Conservation (phyloP, 2,797 vertebrate genomes). For the Phoebastria nigripes region DNA sequence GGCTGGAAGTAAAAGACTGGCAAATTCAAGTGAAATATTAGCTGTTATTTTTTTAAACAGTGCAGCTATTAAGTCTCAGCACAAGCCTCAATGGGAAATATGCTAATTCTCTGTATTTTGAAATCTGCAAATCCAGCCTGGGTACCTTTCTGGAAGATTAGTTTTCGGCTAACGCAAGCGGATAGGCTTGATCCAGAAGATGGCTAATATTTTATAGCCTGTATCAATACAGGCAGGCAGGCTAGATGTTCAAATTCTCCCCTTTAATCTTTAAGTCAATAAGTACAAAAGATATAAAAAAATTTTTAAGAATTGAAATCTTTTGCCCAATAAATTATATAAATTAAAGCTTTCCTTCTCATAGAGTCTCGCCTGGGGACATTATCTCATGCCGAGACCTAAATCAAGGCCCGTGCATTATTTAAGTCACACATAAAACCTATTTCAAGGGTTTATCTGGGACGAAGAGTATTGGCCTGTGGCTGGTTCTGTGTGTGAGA, state of each 20-base stretch:
- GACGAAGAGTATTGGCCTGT: fast-evolving
- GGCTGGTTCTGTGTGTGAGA: neutral
- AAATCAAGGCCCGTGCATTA: neutral
- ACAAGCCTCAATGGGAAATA: neutral
- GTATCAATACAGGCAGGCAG: neutral
- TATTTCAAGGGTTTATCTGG: neutral
- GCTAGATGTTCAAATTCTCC: neutral
- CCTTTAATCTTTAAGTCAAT: neutral
- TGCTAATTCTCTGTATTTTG: neutral
- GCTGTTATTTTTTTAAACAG: neutral
- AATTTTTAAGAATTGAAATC: neutral
- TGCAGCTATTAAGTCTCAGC: neutral
- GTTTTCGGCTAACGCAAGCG: neutral
- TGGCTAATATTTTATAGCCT: neutral
- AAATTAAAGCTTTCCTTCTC: neutral
- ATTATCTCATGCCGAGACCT: neutral
- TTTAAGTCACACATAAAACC: neutral
- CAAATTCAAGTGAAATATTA: neutral
- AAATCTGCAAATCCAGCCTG: neutral
- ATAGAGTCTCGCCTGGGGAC: neutral
- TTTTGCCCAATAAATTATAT: neutral
- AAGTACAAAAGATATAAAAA: neutral
- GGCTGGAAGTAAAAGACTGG: neutral
- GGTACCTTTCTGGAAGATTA: neutral
- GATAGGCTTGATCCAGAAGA: neutral